A percentile compares a stretch with the other conserved stretches of the same genome.
Conservation (phyloP, 2,113 vertebrate genomes). For the Cynopterus brachyotis region DNA sequence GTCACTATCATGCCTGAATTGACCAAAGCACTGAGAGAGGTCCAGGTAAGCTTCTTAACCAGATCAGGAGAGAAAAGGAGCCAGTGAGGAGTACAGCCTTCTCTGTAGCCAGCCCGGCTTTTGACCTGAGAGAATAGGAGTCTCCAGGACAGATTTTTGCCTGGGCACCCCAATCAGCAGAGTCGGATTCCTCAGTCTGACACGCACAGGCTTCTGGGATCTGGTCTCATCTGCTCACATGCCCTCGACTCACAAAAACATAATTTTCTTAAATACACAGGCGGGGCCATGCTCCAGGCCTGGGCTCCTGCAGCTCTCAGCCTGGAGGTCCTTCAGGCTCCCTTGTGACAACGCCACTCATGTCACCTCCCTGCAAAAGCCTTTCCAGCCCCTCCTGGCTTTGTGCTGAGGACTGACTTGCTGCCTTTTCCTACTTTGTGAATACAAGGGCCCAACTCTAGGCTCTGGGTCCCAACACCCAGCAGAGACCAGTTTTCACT, state of each 20-base stretch:
- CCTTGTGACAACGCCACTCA: not conserved
- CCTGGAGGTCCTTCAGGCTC: not conserved
- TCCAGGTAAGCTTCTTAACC: not conserved
- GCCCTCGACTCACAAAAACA: not conserved
- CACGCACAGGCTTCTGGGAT: not conserved
- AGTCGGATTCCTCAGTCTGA: not conserved
- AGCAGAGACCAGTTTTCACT: not conserved
- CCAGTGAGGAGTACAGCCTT: not conserved
- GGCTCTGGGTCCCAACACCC: rapidly evolving
- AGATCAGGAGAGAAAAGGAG: not conserved
- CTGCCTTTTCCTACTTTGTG: not conserved
- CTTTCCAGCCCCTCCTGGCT: not conserved
- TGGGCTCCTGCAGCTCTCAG: not conserved
- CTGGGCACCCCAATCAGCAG: not conserved
- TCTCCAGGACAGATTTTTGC: not conserved
- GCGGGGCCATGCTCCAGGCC: not conserved
- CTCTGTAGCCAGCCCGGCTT: not conserved
- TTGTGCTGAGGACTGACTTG: no score
- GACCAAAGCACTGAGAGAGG: not conserved
- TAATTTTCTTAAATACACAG: not conserved
- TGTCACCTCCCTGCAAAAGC: not conserved
- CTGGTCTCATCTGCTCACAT: not conserved
- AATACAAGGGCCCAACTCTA: not conserved
- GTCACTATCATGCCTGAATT: not conserved
- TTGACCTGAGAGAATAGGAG: rapidly evolving